Evolutionary conservation across 92 coral and sea anemone species (phyloP).

Genomic region (Porites divaricata): DNA sequence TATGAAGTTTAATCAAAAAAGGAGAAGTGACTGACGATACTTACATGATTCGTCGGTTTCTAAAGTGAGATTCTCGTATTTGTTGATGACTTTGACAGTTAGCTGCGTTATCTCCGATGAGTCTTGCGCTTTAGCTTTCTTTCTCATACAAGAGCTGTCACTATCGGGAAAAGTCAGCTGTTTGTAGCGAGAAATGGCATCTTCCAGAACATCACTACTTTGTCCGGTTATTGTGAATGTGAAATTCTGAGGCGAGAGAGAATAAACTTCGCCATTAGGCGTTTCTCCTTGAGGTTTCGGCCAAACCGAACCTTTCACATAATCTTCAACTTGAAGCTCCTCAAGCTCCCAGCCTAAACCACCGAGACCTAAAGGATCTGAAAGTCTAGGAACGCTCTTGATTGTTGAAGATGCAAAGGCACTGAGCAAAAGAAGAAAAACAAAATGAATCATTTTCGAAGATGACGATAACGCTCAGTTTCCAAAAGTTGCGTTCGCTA

Average conservation of each 20-base stretch:
- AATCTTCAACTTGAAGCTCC: conserved; percentile 61
- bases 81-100: conserved; percentile 58
- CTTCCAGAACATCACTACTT: conserved; percentile 74
- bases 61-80: conserved; percentile 72
- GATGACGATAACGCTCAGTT: too few relatives aligned
- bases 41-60: conserved; percentile 93
- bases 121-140: conserved; percentile 14
- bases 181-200: conserved; percentile 73
- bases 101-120: conserved; percentile 54
- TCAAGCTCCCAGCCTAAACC: conserved; percentile 30
- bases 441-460: neutral
- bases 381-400: conserved; percentile 44
- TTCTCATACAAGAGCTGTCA: neutral
- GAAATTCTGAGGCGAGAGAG: conserved; percentile 63
- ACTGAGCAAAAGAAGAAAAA: conserved; percentile 13
- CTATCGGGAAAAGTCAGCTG: conserved; percentile 82
- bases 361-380: conserved; percentile 66
- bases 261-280: conserved; percentile 49
- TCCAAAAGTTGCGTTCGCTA: too few relatives aligned
- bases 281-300: conserved; percentile 89
- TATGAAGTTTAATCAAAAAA: neutral
- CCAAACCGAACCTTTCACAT: conserved; percentile 79
- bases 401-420: conserved; percentile 28
- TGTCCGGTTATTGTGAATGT: conserved; percentile 60
- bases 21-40: conserved; percentile 3